These are phyloP conservation scores for Ophion ventricosus DNA, from an alignment of 2,888 invertebrate genomes.

Conservation along the genomic window DNA sequence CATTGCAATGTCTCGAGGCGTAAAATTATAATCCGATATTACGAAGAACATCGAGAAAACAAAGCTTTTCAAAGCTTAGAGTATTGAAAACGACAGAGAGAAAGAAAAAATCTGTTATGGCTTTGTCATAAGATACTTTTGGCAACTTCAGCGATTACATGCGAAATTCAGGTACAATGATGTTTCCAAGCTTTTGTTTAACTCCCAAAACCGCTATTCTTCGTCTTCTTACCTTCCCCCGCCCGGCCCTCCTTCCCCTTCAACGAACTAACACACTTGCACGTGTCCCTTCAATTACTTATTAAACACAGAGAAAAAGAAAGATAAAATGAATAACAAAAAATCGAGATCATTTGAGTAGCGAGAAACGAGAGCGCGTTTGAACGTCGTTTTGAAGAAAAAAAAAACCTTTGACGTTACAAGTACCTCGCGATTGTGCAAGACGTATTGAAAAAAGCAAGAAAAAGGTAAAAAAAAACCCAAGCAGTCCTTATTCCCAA, in stretches of 20 bases:
- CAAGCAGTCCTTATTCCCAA: conserved; percentile 12
- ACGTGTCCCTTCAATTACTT: conserved; percentile 13
- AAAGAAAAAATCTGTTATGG: conserved; percentile 44
- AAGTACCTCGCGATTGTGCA: conserved; percentile 15
- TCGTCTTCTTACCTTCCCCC: conserved; percentile 2
- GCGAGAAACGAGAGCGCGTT: conserved; percentile 19
- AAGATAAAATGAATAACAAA: neutral
- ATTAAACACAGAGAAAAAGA: conserved; percentile 13
- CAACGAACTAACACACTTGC: conserved; percentile 26
- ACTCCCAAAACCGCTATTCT: conserved; percentile 1
- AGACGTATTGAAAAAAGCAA: neutral
- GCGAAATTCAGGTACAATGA: neutral
- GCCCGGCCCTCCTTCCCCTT: conserved; percentile 3
- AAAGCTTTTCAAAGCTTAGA: neutral
- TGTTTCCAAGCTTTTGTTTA: neutral
- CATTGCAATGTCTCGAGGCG: conserved; percentile 44
- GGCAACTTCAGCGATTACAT: conserved; percentile 41
- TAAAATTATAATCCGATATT: conserved; percentile 15
- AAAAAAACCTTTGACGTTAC: neutral
- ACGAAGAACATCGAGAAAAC: conserved; percentile 24
- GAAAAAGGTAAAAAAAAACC: conserved; percentile 1
- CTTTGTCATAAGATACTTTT: conserved; percentile 45
- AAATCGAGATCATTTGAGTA: conserved; percentile 6
- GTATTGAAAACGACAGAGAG: neutral
- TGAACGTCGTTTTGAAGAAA: neutral